These are phyloP conservation scores for Mustelus asterias DNA, from an alignment of 2,113 vertebrate genomes.

Conservation along the genomic window DNA sequence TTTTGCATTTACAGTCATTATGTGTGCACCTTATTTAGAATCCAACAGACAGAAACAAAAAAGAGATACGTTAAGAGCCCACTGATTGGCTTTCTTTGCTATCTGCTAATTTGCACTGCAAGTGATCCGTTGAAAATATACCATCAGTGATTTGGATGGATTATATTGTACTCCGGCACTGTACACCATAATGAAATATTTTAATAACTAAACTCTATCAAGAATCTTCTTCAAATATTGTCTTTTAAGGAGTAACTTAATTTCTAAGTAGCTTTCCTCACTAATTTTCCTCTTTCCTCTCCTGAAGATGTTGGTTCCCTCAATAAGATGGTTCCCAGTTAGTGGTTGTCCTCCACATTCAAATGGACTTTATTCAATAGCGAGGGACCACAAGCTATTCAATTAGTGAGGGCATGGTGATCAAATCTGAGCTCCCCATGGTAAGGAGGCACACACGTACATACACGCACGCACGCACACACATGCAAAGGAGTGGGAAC, in stretches of 20 bases:
- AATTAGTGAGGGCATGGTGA: not conserved
- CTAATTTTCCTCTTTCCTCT: not conserved
- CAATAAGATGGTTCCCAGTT: not conserved
- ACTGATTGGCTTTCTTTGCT: too few species aligned
- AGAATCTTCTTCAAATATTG: not conserved
- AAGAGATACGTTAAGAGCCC: not conserved
- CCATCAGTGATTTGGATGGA: not conserved
- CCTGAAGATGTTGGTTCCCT: not conserved
- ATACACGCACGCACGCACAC: too few species aligned
- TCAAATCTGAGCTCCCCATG: too few species aligned
- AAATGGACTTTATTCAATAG: not conserved
- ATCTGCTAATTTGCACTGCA: not conserved
- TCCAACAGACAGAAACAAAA: not conserved
- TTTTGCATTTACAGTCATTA: not conserved
- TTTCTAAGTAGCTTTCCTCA: not conserved
- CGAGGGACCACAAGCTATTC: not conserved
- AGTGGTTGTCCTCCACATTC: not conserved
- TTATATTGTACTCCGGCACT: not conserved
- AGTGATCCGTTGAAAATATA: not conserved
- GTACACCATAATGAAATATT: not conserved
- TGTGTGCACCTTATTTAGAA: not conserved
- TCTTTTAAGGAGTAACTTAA: not conserved
- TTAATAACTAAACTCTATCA: not conserved
- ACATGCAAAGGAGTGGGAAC: not conserved
- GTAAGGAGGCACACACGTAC: too few species aligned